These are phyloP conservation scores for Ammodramus savannarum DNA, from an alignment of 2,113 vertebrate species.

Conservation along the genomic window DNA sequence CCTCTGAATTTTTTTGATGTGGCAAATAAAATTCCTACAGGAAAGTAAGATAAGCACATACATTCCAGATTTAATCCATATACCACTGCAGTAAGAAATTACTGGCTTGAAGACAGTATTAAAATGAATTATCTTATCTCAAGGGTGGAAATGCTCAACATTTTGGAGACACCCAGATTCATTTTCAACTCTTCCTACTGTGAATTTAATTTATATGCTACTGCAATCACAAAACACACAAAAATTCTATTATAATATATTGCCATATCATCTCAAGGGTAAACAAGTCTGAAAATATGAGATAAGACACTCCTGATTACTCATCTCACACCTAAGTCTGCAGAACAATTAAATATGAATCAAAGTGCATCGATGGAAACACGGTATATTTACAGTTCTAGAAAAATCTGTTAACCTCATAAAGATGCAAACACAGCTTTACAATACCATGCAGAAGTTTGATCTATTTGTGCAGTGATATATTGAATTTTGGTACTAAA, in stretches of 20 bases:
- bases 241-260: not conserved
- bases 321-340: not conserved
- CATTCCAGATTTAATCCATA: constrained; percentile 6
- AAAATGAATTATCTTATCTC: constrained; percentile 14
- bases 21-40: not conserved
- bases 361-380: not conserved
- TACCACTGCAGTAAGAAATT: not conserved
- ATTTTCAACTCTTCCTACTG: not conserved
- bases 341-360: not conserved
- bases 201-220: constrained; percentile 21
- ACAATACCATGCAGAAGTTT: not conserved
- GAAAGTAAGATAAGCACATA: not conserved
- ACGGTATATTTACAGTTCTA: not conserved
- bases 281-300: constrained; percentile 25
- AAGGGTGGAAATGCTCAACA: not conserved
- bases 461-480: not conserved
- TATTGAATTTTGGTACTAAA: not conserved
- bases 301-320: not conserved
- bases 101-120: not conserved
- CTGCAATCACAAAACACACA: constrained; percentile 1
- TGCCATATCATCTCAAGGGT: not conserved
- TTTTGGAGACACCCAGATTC: not conserved
- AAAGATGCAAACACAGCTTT: not conserved
- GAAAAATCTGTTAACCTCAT: not conserved
- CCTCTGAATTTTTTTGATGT: not conserved